Evolutionary conservation across 2,888 invertebrate genomes (phyloP).

Genomic region (Maniola hyperantus): DNA sequence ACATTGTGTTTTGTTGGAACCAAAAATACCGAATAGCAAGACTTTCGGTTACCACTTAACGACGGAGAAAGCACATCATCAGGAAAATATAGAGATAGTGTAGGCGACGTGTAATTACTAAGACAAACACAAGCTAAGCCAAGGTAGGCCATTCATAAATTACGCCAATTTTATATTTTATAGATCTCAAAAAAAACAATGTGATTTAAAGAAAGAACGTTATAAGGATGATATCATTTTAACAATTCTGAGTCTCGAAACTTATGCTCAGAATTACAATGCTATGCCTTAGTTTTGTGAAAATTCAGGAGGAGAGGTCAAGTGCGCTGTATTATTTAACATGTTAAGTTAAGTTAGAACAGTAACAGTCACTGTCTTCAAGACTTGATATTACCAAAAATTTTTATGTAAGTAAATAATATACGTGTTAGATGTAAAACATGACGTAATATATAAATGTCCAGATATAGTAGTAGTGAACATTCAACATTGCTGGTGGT

Average conservation of each 20-base stretch:
- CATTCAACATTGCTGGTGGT: slow-evolving; percentile 67
- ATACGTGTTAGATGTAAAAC: background rate
- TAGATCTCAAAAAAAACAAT: background rate
- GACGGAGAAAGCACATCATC: slow-evolving; percentile 57
- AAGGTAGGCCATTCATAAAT: slow-evolving; percentile 38
- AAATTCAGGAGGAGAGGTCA: background rate
- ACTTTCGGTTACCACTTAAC: slow-evolving; percentile 44
- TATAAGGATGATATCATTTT: background rate
- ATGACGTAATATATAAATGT: slow-evolving; percentile 15
- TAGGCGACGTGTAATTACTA: slow-evolving; percentile 51
- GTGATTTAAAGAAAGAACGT: background rate
- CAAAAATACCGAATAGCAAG: slow-evolving; percentile 36
- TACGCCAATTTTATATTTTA: slow-evolving; percentile 7
- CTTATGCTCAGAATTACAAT: background rate
- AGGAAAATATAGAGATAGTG: slow-evolving; percentile 53
- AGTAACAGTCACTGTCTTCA: background rate
- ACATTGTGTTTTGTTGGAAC: slow-evolving; percentile 28
- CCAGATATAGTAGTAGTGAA: slow-evolving; percentile 47
- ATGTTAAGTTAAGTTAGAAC: background rate
- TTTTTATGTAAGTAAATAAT: background rate
- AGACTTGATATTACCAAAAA: background rate
- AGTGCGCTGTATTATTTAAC: background rate
- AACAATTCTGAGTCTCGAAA: slow-evolving; percentile 5
- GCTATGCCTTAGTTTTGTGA: background rate
- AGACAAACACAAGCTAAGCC: slow-evolving; percentile 72